These are phyloP conservation scores for Amiota communis DNA, from an alignment of 2,888 invertebrate species.

Conservation along the genomic window DNA sequence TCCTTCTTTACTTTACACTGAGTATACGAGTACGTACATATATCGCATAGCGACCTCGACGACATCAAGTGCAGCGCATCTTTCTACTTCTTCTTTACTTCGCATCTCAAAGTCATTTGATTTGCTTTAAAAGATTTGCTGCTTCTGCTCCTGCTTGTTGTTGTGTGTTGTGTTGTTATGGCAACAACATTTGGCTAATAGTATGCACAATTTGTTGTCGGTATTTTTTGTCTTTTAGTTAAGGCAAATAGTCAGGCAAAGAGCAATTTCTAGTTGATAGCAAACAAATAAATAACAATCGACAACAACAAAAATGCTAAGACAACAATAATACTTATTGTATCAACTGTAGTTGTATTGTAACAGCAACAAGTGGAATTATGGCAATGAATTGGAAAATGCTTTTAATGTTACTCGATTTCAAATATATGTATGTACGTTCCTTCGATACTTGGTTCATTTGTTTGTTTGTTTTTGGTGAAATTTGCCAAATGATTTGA, in stretches of 20 bases:
- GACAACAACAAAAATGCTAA: slow-evolving; percentile 17
- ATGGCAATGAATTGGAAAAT: slow-evolving; percentile 29
- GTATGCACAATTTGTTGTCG: slow-evolving; percentile 32
- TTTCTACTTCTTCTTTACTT: slow-evolving; percentile 25
- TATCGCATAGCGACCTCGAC: slow-evolving; percentile 17
- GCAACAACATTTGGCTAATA: slow-evolving; percentile 24
- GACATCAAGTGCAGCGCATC: slow-evolving; percentile 33
- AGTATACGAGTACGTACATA: no score
- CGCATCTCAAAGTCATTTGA: slow-evolving; percentile 39
- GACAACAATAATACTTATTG: neutral
- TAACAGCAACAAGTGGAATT: slow-evolving; percentile 41
- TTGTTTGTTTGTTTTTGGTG: neutral
- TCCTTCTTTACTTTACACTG: neutral
- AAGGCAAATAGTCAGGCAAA: slow-evolving; percentile 12
- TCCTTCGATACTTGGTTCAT: neutral
- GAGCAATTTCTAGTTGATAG: no score
- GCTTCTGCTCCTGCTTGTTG: slow-evolving; percentile 14
- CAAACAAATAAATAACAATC: slow-evolving; percentile 25
- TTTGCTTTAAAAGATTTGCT: slow-evolving; percentile 37
- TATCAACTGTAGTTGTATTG: neutral
- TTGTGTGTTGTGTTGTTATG: slow-evolving; percentile 13
- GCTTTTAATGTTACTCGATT: slow-evolving; percentile 15
- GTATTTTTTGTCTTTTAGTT: slow-evolving; percentile 26
- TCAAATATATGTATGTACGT: slow-evolving; percentile 12
- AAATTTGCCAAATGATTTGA: slow-evolving; percentile 6